Base-by-base conservation (phyloP, 1,140 invertebrate genomes). In the Sesamia nonagrioides region DNA sequence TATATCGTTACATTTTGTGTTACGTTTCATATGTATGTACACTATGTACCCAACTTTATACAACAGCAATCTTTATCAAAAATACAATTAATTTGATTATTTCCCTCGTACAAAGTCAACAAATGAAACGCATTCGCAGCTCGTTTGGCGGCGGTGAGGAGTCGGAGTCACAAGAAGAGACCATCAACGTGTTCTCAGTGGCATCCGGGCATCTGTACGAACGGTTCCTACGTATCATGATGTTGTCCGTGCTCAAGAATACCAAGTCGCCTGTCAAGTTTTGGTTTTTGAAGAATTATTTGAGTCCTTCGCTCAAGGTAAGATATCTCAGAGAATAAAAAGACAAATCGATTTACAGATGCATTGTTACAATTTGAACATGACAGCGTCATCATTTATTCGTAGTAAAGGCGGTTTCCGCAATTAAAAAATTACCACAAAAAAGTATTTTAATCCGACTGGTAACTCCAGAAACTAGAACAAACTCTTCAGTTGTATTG, bases 241-340 rank as follows among this genome's bases (percentile, higher is more conserved):
- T 99, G 99, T 90, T 99, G 54, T 99, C 98, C 78, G 98, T 99
- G 0, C 95, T 99, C 61, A 99, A 99, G 91, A 97, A 99, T 87
- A 99, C 99, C 0, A 98, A 99, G 78, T 98, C 98, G 2, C 98
- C 98, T 3, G 99, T 99, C 1, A 99, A 99, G 91, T 99, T 99
- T 95, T 99, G 99, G 99, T 99, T 99, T 88, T 95, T 99, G 27
- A 99, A 99, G 93, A 99, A 99, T 95, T 99, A 99, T 94, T 95
- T 99, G 0, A 99, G 99, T 6, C 99, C 99, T 13, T 98, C 98
- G 54, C 96, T 99, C 75, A 99, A 99, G 96, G 97, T 98, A 95
- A 92, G 69, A 1, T 18, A n/a, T 18, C 0, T 1, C 35, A 40
- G 8, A 40, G 1, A 8, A 35, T 21, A 2, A 48, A 6, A 8